Evolutionary conservation across 37 sponge, comb jelly and placozoan species (phyloP).

Genomic region (Aplysina aerophoba): DNA sequence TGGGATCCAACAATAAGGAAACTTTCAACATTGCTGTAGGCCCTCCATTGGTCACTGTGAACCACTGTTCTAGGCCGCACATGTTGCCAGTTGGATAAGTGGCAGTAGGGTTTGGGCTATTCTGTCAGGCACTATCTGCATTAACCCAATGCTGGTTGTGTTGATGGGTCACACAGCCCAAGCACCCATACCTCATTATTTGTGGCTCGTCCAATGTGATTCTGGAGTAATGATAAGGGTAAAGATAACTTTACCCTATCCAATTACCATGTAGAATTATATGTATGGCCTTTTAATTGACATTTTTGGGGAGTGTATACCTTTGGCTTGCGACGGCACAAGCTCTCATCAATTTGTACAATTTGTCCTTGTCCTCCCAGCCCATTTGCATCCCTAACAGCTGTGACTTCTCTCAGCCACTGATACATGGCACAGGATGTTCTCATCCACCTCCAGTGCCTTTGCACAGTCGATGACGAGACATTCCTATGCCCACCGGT

Average conservation of each 20-base stretch:
- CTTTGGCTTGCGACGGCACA: constrained; percentile 67
- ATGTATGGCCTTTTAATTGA: too few species aligned
- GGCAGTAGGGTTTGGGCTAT: constrained; percentile 67
- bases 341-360: constrained; percentile 61
- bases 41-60: constrained; percentile 64
- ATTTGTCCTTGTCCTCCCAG: constrained; percentile 47
- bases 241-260: too few species aligned
- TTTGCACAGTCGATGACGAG: constrained; percentile 34
- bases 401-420: constrained; percentile 49
- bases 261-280: too few species aligned
- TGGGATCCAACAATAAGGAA: constrained; percentile 47
- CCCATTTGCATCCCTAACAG: neutral
- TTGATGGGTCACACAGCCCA: constrained; percentile 53
- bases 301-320: neutral
- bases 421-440: constrained; percentile 49
- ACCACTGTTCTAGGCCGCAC: constrained; percentile 42
- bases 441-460: constrained; percentile 15
- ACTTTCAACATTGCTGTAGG: constrained; percentile 35
- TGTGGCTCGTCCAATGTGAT: constrained; percentile 57
- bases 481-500: constrained; percentile 35
- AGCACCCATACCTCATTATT: constrained; percentile 64
- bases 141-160: constrained; percentile 56
- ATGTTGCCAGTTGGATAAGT: constrained; percentile 61
- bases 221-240: neutral
- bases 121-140: constrained; percentile 60